These are phyloP conservation scores for Drosophila asahinai DNA, from an alignment of 1,140 invertebrate genomes.

Conservation along the genomic window DNA sequence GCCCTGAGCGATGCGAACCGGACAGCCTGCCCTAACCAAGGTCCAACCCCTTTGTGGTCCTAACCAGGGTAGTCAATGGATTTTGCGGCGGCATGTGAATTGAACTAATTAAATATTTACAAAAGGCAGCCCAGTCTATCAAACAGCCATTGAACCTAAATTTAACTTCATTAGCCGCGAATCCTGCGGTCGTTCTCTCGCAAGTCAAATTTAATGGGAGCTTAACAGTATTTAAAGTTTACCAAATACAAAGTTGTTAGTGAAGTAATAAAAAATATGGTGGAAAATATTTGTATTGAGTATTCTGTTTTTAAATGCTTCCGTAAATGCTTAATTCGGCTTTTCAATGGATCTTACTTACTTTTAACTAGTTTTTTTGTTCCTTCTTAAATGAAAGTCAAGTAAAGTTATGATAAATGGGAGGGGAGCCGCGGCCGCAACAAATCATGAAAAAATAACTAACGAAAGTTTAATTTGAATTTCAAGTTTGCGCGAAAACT, in stretches of 20 bases:
- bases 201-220: conserved; percentile 29
- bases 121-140: conserved; percentile 40
- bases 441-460: conserved; percentile 69
- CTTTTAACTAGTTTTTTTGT: conserved; percentile 1
- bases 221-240: conserved; percentile 15
- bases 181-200: conserved; percentile 17
- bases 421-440: conserved; percentile 22
- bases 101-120: conserved; percentile 79
- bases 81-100: conserved; percentile 61
- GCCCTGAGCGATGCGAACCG: conserved; percentile 2
- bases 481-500: conserved; percentile 71
- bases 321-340: neutral
- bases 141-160: conserved; percentile 26
- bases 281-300: too few relatives aligned
- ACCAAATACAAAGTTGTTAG: neutral
- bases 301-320: neutral
- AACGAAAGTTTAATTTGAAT: conserved; percentile 81
- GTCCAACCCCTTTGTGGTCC: conserved; percentile 14
- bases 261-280: neutral
- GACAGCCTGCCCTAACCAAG: conserved; percentile 11
- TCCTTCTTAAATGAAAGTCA: conserved; percentile 19
- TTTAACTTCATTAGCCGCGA: conserved; percentile 55
- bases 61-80: conserved; percentile 47
- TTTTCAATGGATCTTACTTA: neutral
- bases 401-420: conserved; percentile 69